phyloP scores from a whole-genome alignment of 2,113 vertebrate species.

The Aramus guarauna region DNA sequence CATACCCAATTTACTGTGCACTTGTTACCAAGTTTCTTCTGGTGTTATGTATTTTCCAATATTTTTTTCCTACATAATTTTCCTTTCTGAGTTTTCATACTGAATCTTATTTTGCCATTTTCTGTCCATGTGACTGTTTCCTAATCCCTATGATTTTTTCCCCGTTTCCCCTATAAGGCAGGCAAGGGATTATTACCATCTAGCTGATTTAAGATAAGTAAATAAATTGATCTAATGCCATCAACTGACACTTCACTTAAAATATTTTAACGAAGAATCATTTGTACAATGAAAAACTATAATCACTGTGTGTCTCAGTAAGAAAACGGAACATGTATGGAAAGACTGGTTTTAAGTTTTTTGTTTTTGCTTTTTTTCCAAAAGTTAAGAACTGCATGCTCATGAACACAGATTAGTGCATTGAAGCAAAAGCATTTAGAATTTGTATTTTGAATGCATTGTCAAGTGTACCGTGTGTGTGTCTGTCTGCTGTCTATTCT shows the following conservation, averaged over 20 bases:
- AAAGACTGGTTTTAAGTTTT: not conserved
- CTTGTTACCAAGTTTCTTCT: not conserved
- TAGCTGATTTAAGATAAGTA: not conserved
- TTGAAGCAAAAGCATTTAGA: not conserved
- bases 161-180: not conserved
- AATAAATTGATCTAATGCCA: not conserved
- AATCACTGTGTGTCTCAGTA: not conserved
- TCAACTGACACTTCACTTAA: not conserved
- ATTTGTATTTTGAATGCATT: not conserved
- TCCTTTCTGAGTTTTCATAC: not conserved
- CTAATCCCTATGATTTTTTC: not conserved
- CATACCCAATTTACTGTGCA: not conserved
- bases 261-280: not conserved
- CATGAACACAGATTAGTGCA: not conserved
- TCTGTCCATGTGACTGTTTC: not conserved
- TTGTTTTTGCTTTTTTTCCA: too few relatives aligned
- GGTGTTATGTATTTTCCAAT: not conserved
- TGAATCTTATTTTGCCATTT: not conserved
- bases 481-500: not conserved
- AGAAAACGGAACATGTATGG: not conserved
- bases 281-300: not conserved
- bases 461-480: rapidly evolving
- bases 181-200: not conserved
- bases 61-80: not conserved
- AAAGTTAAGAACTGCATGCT: not conserved